Base-by-base conservation (phyloP, 2,797 vertebrate genomes). In the Coluber constrictor region DNA sequence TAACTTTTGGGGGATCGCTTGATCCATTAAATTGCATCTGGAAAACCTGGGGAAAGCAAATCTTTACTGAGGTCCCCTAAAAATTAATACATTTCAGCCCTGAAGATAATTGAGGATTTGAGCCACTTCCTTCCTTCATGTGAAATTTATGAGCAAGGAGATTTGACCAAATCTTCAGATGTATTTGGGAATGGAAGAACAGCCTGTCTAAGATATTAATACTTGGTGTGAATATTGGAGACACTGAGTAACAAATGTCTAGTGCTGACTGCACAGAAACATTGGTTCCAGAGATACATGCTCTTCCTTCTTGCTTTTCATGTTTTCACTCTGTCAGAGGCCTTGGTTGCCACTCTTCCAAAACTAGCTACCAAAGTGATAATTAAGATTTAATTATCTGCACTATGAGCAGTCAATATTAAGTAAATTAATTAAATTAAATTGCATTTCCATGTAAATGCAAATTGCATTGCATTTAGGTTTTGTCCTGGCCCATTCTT, bases 11-110 rank as follows among this genome's bases (percentile, higher is more conserved):
- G 37, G 92, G 94, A 94, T 90, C 51, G 0, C 95, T 92, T 79
- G 93, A 91, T 94, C 95, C 95, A 96, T 96, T 95, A 95, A 95
- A 96, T 96, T 89, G 63, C 60, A 29, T 95, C 94, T 95, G 94
- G 94, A 95, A 96, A 94, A 93, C 57, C 2, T 3, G 93, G 95
- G 89, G 0, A 96, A 95, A 95, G 88, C 0, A 95, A 95, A 95
- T 92, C 94, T 61, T 16, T 25, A 92, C 93, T 92, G 90, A 93
- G 94, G 91, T 92, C 94, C 90, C 93, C 93, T 60, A 94, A 94
- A 4, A 90, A 94, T 79, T 90, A 94, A 94, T 55, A 94, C 92
- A 55, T 95, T 95, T 29, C 93, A 87, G 91, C 91, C 89, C 87
- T 16, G 83, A 86, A 90, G 5, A 43, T n/a, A 16, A 87, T 92